Conservation (phyloP, 2,113 vertebrate genomes). For the Aplodontia rufa region DNA sequence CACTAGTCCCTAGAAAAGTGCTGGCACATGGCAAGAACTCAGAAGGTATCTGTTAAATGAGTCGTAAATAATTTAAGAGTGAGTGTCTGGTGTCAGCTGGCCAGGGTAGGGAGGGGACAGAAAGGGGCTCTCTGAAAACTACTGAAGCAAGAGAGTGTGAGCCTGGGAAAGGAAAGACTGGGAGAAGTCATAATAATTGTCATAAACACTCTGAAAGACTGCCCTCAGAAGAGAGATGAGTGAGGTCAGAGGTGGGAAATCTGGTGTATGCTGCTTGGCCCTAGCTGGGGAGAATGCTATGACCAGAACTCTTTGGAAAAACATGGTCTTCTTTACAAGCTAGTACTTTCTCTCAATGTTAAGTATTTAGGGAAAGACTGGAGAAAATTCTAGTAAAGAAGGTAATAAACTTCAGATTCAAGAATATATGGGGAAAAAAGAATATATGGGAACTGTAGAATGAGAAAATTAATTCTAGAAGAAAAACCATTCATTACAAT, state of each 20-base stretch:
- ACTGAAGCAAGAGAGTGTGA: background rate
- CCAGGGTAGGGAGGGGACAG: background rate
- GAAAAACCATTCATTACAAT: background rate
- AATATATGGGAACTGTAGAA: background rate
- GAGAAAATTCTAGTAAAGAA: background rate
- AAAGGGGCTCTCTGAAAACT: background rate
- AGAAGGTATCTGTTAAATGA: conserved; percentile 7
- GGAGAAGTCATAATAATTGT: background rate
- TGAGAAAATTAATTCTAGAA: background rate
- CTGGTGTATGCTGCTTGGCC: background rate
- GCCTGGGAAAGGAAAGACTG: background rate
- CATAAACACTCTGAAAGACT: background rate
- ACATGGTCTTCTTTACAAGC: background rate
- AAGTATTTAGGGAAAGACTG: background rate
- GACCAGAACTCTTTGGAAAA: background rate
- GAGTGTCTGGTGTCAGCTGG: background rate
- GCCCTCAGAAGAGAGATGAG: background rate
- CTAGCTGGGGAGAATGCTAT: background rate
- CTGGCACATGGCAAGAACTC: background rate
- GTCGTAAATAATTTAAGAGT: conserved; percentile 44
- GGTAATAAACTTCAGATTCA: background rate
- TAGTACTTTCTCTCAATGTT: background rate
- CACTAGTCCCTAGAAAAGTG: background rate
- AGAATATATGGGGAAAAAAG: background rate
- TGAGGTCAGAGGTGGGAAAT: background rate